These are phyloP conservation scores for Petroica traversi DNA, from an alignment of 2,113 vertebrate species.

Conservation along the genomic window DNA sequence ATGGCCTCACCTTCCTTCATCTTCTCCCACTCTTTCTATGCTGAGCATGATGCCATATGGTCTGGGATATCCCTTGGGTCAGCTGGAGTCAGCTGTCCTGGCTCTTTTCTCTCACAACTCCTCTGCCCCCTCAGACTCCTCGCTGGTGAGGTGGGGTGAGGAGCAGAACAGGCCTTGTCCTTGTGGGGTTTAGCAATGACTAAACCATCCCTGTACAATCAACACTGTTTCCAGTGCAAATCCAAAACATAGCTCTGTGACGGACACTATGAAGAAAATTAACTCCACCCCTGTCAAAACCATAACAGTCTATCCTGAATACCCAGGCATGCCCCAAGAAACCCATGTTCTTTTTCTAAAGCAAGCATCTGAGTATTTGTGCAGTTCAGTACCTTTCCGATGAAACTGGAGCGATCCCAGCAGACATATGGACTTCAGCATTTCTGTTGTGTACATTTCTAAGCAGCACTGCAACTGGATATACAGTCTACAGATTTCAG, in stretches of 20 bases:
- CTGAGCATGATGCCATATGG: not conserved
- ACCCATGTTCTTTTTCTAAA: not conserved
- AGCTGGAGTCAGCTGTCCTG: not conserved
- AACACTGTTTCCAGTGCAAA: not conserved
- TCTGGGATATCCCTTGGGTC: not conserved
- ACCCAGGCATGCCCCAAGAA: not conserved
- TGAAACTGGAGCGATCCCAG: conserved; percentile 95
- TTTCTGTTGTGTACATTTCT: conserved; percentile 99
- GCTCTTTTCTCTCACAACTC: not conserved
- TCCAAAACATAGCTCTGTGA: not conserved
- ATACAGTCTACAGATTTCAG: conserved; percentile 95
- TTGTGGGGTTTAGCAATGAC: not conserved
- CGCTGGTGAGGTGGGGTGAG: not conserved
- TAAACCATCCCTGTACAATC: not conserved
- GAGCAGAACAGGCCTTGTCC: not conserved
- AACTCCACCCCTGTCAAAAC: not conserved
- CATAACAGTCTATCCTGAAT: not conserved
- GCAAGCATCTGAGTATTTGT: not conserved
- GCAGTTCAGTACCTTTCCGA: conserved; percentile 86
- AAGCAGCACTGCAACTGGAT: conserved; percentile 98
- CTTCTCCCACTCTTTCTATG: not conserved
- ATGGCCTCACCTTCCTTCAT: not conserved
- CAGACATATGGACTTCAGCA: conserved; percentile 96
- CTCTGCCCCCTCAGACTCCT: not conserved
- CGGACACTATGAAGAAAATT: not conserved